A percentile compares a stretch with the other conserved stretches of the same genome.
These are phyloP conservation scores for Sitta europaea DNA, from an alignment of 2,113 vertebrate species.

Conservation along the genomic window DNA sequence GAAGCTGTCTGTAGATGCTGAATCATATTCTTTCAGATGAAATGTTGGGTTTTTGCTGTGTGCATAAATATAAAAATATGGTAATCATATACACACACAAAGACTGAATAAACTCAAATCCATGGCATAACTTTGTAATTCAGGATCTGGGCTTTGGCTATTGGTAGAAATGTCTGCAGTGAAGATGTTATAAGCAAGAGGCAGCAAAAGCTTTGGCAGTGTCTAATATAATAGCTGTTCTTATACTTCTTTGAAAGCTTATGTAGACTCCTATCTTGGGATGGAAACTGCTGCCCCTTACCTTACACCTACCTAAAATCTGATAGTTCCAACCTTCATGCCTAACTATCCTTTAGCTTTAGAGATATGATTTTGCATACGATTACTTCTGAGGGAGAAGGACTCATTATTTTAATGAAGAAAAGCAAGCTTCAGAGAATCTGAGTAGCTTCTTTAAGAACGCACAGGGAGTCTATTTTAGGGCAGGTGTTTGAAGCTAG, in stretches of 20 bases:
- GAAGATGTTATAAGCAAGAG: not conserved
- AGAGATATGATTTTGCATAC: not conserved
- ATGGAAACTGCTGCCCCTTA: not conserved
- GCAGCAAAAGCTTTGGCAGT: not conserved
- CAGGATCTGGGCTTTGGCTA: not conserved
- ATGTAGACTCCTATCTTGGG: not conserved
- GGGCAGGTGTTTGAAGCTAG: not conserved
- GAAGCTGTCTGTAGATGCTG: not conserved
- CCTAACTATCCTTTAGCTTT: not conserved
- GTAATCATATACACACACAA: not conserved
- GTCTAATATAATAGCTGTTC: not conserved
- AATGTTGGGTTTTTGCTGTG: not conserved
- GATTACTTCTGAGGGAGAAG: not conserved
- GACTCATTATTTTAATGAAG: not conserved
- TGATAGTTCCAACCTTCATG: not conserved
- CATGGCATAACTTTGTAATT: not conserved
- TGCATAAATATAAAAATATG: not conserved
- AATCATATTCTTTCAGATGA: not conserved
- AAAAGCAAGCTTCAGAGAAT: not conserved
- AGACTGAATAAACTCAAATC: not conserved
- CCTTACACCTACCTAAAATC: not conserved
- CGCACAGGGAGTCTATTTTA: not conserved
- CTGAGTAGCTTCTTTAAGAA: not conserved
- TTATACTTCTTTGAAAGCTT: too few species aligned
- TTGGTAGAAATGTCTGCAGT: not conserved